phyloP scores from a whole-genome alignment of 2,888 invertebrate species.

The Drosophila diplacantha region DNA sequence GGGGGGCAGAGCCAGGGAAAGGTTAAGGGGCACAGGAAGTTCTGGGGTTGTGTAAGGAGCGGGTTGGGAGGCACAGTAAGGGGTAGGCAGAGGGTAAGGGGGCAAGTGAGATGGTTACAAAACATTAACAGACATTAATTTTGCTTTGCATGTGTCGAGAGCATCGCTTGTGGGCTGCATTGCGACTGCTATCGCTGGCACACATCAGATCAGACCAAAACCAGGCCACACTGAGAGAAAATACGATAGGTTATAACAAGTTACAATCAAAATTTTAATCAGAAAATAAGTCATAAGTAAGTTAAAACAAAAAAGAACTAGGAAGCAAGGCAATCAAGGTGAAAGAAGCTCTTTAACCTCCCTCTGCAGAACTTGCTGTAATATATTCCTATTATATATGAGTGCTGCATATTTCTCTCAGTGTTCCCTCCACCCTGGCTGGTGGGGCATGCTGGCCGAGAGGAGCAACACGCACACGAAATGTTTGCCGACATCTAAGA shows the following conservation, averaged over 20 bases:
- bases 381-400: fast-evolving
- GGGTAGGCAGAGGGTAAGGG: not conserved
- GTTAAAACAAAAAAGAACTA: not conserved
- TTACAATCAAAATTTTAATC: not conserved
- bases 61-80: not conserved
- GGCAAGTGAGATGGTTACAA: slow-evolving; percentile 50
- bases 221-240: slow-evolving; percentile 4
- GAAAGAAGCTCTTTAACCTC: not conserved
- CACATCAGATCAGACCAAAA: slow-evolving; percentile 33
- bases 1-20: not conserved
- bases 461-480: slow-evolving; percentile 61
- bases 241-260: not conserved
- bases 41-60: not conserved
- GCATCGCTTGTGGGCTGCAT: slow-evolving; percentile 37
- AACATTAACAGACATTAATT: slow-evolving; percentile 71
- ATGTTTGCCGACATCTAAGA: slow-evolving; percentile 71
- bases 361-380: too few relatives aligned
- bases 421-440: not conserved
- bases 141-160: slow-evolving; percentile 49
- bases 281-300: too few relatives aligned
- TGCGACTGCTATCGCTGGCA: slow-evolving; percentile 7
- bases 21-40: not conserved
- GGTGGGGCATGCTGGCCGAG: slow-evolving; percentile 21
- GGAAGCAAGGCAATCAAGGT: too few relatives aligned
- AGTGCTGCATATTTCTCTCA: not conserved